phyloP scores from a whole-genome alignment of 1,140 invertebrate species.

The Drosophila serrata region DNA sequence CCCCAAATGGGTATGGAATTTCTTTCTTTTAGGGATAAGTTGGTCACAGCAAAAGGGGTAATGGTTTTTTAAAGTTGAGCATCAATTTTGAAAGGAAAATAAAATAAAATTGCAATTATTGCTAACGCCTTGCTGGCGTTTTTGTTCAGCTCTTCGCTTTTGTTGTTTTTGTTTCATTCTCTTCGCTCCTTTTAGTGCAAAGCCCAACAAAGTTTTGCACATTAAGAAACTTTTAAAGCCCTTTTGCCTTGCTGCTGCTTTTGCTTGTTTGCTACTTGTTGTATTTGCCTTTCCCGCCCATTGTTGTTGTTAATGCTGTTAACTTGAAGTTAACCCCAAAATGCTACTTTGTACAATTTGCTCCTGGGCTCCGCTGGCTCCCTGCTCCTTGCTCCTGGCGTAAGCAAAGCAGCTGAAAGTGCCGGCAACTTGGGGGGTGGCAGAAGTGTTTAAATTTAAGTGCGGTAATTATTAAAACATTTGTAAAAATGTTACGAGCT shows the following conservation, averaged over 20 bases:
- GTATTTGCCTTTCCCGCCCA: slow-evolving; percentile 33
- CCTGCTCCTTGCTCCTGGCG: slow-evolving; percentile 1
- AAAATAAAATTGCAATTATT: slow-evolving; percentile 71
- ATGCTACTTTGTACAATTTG: slow-evolving; percentile 72
- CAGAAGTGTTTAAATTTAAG: slow-evolving; percentile 51
- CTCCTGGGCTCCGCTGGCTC: slow-evolving; percentile 21
- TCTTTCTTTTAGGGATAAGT: slow-evolving; percentile 3
- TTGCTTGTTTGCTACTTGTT: slow-evolving; percentile 45
- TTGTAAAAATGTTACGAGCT: slow-evolving; percentile 41
- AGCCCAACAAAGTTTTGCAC: slow-evolving; percentile 57
- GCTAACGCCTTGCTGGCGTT: slow-evolving; percentile 48
- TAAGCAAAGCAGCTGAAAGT: slow-evolving; percentile 41
- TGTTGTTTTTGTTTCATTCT: slow-evolving; percentile 4
- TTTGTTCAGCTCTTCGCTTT: slow-evolving; percentile 10
- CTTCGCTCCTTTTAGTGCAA: slow-evolving; percentile 31
- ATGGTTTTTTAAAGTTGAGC: slow-evolving; percentile 55
- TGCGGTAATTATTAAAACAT: slow-evolving; percentile 56
- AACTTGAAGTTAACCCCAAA: slow-evolving; percentile 73
- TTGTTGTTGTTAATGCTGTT: slow-evolving; percentile 67
- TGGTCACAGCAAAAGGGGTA: not conserved
- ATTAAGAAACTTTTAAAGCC: slow-evolving; percentile 58
- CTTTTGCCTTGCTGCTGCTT: slow-evolving; percentile 47
- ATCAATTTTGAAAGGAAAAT: slow-evolving; percentile 31
- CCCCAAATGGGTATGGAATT: slow-evolving; percentile 5
- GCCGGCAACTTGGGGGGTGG: slow-evolving; percentile 21